Evolutionary conservation across 2,888 invertebrate species (phyloP), one percentile per base, ranked within the genome.

Genomic region (Scaptomyza polygonia): DNA sequence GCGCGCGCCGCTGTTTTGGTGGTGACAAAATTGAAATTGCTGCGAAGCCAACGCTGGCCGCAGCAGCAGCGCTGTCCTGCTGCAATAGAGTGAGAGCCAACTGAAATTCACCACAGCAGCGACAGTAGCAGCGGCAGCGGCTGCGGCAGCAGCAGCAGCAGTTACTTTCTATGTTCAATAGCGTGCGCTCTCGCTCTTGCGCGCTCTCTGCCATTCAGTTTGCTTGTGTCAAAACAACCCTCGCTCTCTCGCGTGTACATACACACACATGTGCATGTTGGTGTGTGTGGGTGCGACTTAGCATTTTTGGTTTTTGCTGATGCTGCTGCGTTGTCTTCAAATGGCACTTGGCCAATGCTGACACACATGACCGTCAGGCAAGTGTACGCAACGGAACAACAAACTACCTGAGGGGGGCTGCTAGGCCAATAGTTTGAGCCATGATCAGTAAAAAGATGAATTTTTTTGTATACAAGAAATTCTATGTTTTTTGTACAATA

Each of bases 81-180:
- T 7, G 36, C 12, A 30, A 11, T 30, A 16, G 14, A 12, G 52
- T 21, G 49, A 49, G 49, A 49, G 49, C 34, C n/a, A 52, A 34
- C 27, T 11, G 52, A 76, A 79, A 79, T 51, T 79, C 78, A 79
- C 78, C 81, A 80, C 78, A 51, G 65, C 79, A 58, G 72, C 53
- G 49, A 39, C 34, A 16, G 18, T 16, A 49, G 18, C 21, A n/a
- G n/a, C n/a, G n/a, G n/a, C n/a, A 21, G n/a, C 7, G 34, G 21
- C 39, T 4, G 39, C 7, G 21, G 40, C 72, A 34, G 64, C 48
- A 57, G 21, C 59, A 14, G 44, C 49, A 42, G 40, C 59, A 54
- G 47, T 43, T 39, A 42, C 53, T 47, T 43, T 32, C 55, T 42
- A 12, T 21, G 54, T 52, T 63, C 53, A 30, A 57, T 59, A 61